These are phyloP conservation scores for Nycticebus coucang DNA, from an alignment of 2,113 vertebrate species.

Conservation along the genomic window DNA sequence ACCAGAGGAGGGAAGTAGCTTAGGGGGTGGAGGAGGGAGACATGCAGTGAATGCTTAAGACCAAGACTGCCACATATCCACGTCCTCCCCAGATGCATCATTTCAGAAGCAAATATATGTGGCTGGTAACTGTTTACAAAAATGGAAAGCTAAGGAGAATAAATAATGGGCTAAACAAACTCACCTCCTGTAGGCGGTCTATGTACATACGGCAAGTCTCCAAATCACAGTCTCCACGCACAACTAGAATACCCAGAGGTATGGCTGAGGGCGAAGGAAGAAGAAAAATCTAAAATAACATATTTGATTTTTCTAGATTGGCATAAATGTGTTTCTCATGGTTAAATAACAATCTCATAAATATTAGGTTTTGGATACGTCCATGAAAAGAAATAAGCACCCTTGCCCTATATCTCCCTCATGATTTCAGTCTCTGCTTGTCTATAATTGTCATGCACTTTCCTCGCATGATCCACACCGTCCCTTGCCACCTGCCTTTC, in stretches of 20 bases:
- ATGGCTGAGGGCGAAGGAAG: slow-evolving; percentile 87
- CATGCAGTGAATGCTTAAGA: rapidly evolving
- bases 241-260: slow-evolving; percentile 96
- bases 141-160: not conserved
- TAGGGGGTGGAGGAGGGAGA: not conserved
- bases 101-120: not conserved
- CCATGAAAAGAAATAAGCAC: not conserved
- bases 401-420: not conserved
- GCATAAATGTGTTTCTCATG: not conserved
- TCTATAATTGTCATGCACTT: not conserved
- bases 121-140: not conserved
- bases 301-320: slow-evolving; percentile 4
- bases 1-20: not conserved
- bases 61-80: not conserved
- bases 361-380: not conserved
- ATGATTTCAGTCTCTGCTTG: not conserved
- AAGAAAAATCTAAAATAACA: slow-evolving; percentile 61
- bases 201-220: slow-evolving; percentile 98
- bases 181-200: slow-evolving; percentile 96
- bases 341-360: not conserved
- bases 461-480: not conserved
- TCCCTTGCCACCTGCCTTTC: not conserved
- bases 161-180: slow-evolving; percentile 30
- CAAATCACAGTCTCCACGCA: slow-evolving; percentile 97
- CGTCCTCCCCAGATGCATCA: not conserved